These are phyloP conservation scores for Labeo calbasu DNA, from an alignment of 2,797 vertebrate species.

Conservation along the genomic window DNA sequence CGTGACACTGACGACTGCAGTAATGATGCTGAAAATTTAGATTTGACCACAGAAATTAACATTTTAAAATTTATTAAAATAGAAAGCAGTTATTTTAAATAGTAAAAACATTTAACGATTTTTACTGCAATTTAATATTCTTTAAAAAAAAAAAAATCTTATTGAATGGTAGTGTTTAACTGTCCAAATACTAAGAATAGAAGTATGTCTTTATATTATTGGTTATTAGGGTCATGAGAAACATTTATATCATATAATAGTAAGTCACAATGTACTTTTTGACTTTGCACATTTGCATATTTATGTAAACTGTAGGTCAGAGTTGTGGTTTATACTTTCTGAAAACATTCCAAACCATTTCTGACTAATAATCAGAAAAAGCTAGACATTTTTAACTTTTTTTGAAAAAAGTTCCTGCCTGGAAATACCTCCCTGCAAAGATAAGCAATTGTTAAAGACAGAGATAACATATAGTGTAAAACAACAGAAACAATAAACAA, in stretches of 20 bases:
- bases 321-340: background rate
- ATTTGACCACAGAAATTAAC: no score
- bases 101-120: no score
- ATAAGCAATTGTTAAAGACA: background rate
- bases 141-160: no score
- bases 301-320: background rate
- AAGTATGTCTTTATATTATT: no score
- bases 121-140: no score
- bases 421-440: slow-evolving; percentile 31
- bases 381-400: background rate
- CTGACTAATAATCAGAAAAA: background rate
- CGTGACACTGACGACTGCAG: no score
- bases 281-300: background rate
- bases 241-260: background rate
- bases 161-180: no score
- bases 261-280: background rate
- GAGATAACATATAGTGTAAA: background rate
- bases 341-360: slow-evolving; percentile 4
- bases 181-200: no score
- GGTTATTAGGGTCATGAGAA: no score
- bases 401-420: background rate
- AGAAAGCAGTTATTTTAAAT: no score
- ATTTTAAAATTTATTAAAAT: no score
- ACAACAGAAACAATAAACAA: slow-evolving; percentile 15
- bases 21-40: no score